A percentile compares a stretch with the other conserved stretches of the same genome.
These are phyloP conservation scores for Hippocampus mohnikei DNA, from an alignment of 2,113 vertebrate species.

Conservation along the genomic window DNA sequence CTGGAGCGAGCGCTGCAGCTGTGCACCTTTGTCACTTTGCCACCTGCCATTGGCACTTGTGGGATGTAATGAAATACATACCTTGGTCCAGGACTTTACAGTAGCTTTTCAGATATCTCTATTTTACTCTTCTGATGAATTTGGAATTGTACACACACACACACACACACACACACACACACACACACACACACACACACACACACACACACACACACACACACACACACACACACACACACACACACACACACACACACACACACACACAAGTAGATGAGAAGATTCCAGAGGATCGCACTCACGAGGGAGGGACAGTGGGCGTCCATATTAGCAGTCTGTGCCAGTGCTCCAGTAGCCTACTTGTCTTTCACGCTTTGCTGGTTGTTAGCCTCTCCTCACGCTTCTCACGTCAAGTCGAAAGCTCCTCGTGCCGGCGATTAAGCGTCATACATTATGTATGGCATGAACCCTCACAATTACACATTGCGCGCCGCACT, in stretches of 20 bases:
- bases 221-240: background rate
- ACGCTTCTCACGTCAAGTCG: constrained; percentile 53
- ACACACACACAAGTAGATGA: constrained; percentile 19
- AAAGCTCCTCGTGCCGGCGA: constrained; percentile 55
- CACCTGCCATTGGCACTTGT: background rate
- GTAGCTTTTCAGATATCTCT: background rate
- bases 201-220: no score
- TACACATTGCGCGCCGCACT: constrained; percentile 47
- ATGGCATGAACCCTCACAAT: constrained; percentile 55
- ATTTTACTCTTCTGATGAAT: background rate
- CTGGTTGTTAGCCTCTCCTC: constrained; percentile 58
- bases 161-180: no score
- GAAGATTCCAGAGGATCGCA: constrained; percentile 40
- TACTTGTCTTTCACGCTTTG: constrained; percentile 48
- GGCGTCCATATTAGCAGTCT: constrained; percentile 28
- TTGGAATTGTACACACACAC: no score
- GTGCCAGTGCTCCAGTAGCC: constrained; percentile 27
- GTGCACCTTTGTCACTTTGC: constrained; percentile 60
- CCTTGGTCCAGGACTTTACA: background rate
- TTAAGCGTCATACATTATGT: constrained; percentile 70
- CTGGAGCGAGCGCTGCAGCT: constrained; percentile 54
- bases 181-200: background rate
- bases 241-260: background rate
- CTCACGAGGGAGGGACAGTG: constrained; percentile 9
- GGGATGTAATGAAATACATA: background rate